phyloP scores from a whole-genome alignment of 1,140 invertebrate genomes.

The Centruroides sculpturatus region DNA sequence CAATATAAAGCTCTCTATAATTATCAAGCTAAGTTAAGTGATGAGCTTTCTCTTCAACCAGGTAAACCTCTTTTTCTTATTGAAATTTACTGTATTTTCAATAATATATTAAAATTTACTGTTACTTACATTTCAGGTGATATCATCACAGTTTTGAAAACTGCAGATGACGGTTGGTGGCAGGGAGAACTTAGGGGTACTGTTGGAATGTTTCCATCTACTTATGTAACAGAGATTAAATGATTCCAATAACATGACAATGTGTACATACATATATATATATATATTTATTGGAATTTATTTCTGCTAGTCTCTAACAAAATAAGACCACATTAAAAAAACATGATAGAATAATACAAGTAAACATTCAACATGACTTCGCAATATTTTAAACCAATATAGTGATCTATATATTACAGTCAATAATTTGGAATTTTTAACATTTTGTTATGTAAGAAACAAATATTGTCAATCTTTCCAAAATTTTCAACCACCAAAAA shows the following conservation, averaged over 20 bases:
- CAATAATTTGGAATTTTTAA: too few relatives aligned
- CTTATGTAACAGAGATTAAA: constrained; percentile 59
- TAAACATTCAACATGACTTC: too few relatives aligned
- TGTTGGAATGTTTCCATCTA: constrained; percentile 92
- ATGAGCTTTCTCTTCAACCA: constrained; percentile 67
- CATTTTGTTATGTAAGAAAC: too few relatives aligned
- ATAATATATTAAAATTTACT: neutral
- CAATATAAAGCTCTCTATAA: constrained; percentile 71
- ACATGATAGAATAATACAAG: too few relatives aligned
- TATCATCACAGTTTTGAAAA: constrained; percentile 86
- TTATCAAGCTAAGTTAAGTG: constrained; percentile 70
- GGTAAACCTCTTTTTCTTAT: constrained; percentile 32
- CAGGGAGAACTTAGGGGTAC: constrained; percentile 68
- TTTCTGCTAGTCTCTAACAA: too few relatives aligned
- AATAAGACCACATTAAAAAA: too few relatives aligned
- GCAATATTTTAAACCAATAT: too few relatives aligned
- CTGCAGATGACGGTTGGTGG: constrained; percentile 99
- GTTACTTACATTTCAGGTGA: constrained; percentile 41
- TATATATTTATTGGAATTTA: too few relatives aligned
- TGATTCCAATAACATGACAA: neutral
- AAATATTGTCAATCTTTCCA: too few relatives aligned
- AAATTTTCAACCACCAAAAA: too few relatives aligned
- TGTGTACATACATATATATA: too few relatives aligned
- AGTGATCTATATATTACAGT: too few relatives aligned
- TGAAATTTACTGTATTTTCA: neutral